Base-by-base conservation (phyloP, 1,140 invertebrate genomes). In the silkworm (Bombyx mori) region DNA sequence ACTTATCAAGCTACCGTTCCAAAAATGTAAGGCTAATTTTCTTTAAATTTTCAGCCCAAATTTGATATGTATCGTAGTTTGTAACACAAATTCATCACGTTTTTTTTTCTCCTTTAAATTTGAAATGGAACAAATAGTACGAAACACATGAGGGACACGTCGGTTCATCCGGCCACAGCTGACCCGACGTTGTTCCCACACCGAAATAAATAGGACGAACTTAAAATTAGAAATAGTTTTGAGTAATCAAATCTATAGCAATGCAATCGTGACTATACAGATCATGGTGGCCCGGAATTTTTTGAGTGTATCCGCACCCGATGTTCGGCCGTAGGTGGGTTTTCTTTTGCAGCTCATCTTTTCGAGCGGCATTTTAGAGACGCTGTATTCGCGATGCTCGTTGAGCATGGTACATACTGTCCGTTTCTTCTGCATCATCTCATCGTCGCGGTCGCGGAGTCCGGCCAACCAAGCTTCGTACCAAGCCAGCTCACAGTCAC, bases 401-500 rank as follows among this genome's bases (percentile, higher is more conserved):
- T 86, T 89, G 26, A 88, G 73, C 91, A 94, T 93, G 46, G 90
- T 93, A 80, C 94, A 96, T 35, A 95, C 89, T 0, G 94, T 94
- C 50, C 94, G 90, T 76, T 95, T 95, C 86, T 95, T 95, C 65
- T 94, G 92, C 91, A 95, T 95, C 89, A 93, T 92, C 71, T 95
- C 94, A 75, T 95, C 94, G 65, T 96, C 94, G 57, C 93, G 91
- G 74, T 94, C 92, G 52, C 92, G 90, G 3, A 94, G 89, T 60
- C 91, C 92, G 52, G 91, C 90, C 64, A 96, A 77, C 93, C 95
- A 96, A 45, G 91, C 91, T 47, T 92, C 91, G 77, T 96, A 95
- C 96, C 96, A 98, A 51, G 92, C 90, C 50, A 98, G 87, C 63
- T 96, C 93, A 75, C 96, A 98, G 65, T 95, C 93, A 76, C 96